Percentiles rank a stretch among this genome's conserved stretches.
These are phyloP conservation scores for Beaufortia kweichowensis DNA, from an alignment of 2,113 vertebrate species.

Conservation along the genomic window DNA sequence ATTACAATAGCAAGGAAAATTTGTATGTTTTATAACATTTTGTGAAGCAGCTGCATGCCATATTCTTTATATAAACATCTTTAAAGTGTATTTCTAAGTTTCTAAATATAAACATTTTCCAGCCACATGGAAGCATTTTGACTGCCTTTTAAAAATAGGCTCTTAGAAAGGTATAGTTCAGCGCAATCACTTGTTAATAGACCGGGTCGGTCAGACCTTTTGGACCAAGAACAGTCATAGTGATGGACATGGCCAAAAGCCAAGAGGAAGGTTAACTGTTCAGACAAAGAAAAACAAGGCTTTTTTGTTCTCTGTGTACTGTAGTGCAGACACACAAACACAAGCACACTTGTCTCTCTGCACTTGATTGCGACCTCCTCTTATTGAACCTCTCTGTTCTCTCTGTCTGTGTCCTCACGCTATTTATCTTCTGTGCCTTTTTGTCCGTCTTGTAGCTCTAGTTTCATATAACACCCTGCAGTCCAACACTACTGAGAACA, in stretches of 20 bases:
- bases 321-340: slow-evolving; percentile 8
- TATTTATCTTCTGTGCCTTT: background rate
- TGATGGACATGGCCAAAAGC: slow-evolving; percentile 60
- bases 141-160: background rate
- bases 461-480: background rate
- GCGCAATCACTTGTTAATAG: slow-evolving; percentile 41
- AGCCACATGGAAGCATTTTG: slow-evolving; percentile 5
- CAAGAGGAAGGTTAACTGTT: slow-evolving; percentile 70
- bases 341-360: slow-evolving; percentile 13
- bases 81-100: background rate
- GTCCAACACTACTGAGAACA: background rate
- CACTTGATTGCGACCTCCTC: background rate
- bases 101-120: slow-evolving; percentile 1
- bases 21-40: too few relatives aligned
- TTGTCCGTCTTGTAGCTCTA: background rate
- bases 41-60: too few relatives aligned
- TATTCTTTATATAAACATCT: too few relatives aligned
- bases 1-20: too few relatives aligned
- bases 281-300: slow-evolving; percentile 58
- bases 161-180: slow-evolving; percentile 47
- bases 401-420: background rate
- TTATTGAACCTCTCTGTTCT: slow-evolving; percentile 8
- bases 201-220: slow-evolving; percentile 59
- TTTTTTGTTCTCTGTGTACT: slow-evolving; percentile 54
- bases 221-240: slow-evolving; percentile 64